Evolutionary conservation across 2,888 invertebrate species (phyloP), one percentile per base, ranked within the genome.

Genomic region (Ectropis crepuscularia): DNA sequence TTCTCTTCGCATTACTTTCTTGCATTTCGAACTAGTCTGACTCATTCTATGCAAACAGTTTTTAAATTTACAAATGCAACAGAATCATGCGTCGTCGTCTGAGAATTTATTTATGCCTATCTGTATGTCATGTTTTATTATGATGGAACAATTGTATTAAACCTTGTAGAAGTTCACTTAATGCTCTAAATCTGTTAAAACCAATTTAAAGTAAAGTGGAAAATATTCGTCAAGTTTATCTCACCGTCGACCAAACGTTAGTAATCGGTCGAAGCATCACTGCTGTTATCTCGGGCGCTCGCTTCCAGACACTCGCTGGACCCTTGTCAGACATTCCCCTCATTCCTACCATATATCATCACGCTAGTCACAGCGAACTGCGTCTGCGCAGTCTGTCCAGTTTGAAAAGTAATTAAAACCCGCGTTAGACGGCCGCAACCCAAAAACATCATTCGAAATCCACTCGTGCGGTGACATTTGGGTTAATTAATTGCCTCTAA

Each of bases 391-490:
- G 38, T 42, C 11, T 60, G 60, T 67, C 45, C 53, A 67, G 65
- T 69, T 65, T 61, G 65, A 63, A 64, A 53, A 41, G 60, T 69
- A 63, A 62, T 66, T 68, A 68, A 61, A 61, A 43, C 54, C 53
- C 53, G 54, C 61, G 54, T 63, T 65, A 57, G 55, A 43, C 59
- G 61, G 63, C 65, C 57, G 51, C 38, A 64, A 65, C 64, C 53
- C 61, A 51, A 69, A 64, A 70, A 42, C 57, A 53, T 55, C 63
- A 71, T 65, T 57, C 53, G 62, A 67, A 71, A 64, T 59, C 53
- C 55, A 65, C 48, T 61, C 50, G 66, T 53, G 53, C 64, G 58
- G 67, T 51, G 71, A 73, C 71, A 78, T 71, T 72, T 59, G 66
- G 73, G 74, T 75, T 71, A 75, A 76, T 70, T 28, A 28, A 28